Base-by-base conservation (phyloP, 2,888 invertebrate genomes). In the Reticulitermes lucifugus region DNA sequence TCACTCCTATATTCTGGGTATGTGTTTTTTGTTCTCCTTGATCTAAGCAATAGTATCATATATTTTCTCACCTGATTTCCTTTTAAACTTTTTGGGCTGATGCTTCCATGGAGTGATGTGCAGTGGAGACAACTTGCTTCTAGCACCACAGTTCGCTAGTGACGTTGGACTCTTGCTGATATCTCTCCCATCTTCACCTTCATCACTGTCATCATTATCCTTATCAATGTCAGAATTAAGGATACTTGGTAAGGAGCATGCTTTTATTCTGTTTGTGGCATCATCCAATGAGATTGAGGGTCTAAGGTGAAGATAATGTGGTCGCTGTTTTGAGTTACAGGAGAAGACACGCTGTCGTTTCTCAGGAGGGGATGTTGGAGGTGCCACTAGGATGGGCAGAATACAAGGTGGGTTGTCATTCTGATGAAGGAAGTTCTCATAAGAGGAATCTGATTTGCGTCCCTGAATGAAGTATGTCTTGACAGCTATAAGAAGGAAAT, bases 391-490 rank as follows among this genome's bases (percentile, higher is more conserved):
- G 35, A 75, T 73, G 2, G 73, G 83, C 3, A 83, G 51, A 35
- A 22, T 73, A n/a, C 55, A 22, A 10, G 51, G 59, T 81, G 81
- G 65, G 46, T 25, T 70, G 43, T 81, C 81, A 9, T 83, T 41
- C n/a, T 55, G 82, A 21, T 41, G 81, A n/a, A 85, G 35, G 46
- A 77, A 84, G 46, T 90, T 87, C 91, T 91, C 88, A 91, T 91
- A 84, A 91, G 90, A 71, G 83, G 91, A 91, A 88, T 93, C 94
- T 87, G 93, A 91, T 89, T 94, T 95, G 46, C 95, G 93, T 51
- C 96, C 95, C 89, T 95, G 93, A 86, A 98, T 96, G 90, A 98
- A 98, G 91, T 95, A 97, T 1, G 97, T 97, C 90, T 96, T 96
- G 89, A 96, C 93, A 90, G 96, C 96, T 96, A 90, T 84, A 91